Conservation (phyloP, 2,113 vertebrate genomes). For the Microcebus murinus region DNA sequence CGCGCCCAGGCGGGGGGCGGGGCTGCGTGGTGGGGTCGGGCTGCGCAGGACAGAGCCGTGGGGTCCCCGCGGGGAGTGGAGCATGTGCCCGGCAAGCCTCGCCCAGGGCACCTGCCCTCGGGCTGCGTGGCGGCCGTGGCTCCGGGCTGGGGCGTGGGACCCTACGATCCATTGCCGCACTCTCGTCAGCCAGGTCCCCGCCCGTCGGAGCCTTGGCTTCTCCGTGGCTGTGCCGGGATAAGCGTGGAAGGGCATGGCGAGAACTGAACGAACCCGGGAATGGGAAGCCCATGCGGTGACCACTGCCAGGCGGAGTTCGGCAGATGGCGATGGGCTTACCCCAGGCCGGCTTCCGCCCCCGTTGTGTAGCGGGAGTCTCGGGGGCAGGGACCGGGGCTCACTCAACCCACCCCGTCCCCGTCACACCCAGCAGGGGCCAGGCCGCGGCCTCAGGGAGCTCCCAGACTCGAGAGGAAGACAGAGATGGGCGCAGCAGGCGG, state of each 20-base stretch:
- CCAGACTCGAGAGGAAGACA: accelerated
- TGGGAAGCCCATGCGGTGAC: accelerated
- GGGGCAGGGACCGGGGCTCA: accelerated
- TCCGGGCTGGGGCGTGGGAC: not conserved
- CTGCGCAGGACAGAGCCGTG: not conserved
- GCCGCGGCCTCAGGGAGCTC: not conserved
- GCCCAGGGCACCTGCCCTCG: accelerated
- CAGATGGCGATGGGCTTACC: accelerated
- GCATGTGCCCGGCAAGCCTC: accelerated
- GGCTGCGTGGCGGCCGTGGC: accelerated
- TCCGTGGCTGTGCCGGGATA: accelerated
- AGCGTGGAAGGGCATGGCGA: accelerated
- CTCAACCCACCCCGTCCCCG: not conserved
- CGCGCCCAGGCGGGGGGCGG: not conserved
- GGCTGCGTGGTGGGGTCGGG: not conserved
- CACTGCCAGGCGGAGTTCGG: accelerated
- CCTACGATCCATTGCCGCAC: accelerated
- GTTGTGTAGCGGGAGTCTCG: accelerated
- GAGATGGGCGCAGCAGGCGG: no score
- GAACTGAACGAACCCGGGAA: accelerated
- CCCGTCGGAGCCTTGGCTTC: accelerated
- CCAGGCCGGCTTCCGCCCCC: not conserved
- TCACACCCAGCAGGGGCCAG: not conserved
- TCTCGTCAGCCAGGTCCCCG: accelerated
- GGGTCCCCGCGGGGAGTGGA: not conserved